These are phyloP conservation scores for Platichthys flesus DNA, from an alignment of 2,113 vertebrate genomes.

Conservation along the genomic window DNA sequence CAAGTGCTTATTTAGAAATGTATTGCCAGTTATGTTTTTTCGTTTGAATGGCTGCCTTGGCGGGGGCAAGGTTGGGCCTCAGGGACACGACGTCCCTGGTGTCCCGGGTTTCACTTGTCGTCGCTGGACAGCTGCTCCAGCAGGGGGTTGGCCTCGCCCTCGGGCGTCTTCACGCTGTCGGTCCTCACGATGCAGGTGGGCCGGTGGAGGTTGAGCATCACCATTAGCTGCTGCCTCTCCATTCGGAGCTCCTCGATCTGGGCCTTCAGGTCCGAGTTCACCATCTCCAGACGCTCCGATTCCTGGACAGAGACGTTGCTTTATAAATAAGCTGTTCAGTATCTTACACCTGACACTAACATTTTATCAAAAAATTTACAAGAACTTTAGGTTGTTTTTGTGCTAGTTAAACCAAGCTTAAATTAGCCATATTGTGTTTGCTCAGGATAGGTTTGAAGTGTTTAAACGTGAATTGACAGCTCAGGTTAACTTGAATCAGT, in stretches of 20 bases:
- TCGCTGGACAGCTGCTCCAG: conserved; percentile 88
- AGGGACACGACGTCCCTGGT: conserved; percentile 3
- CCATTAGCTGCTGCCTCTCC: conserved; percentile 94
- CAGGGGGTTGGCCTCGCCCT: conserved; percentile 88
- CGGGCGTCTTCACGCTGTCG: conserved; percentile 92
- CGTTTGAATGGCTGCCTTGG: conserved; percentile 41
- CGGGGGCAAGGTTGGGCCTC: conserved; percentile 21
- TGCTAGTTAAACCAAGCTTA: neutral
- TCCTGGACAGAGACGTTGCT: conserved; percentile 80
- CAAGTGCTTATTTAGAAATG: conserved; percentile 73
- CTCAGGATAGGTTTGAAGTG: neutral
- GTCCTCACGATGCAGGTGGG: conserved; percentile 96
- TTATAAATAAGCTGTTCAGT: no score
- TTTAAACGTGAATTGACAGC: neutral
- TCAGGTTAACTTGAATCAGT: conserved; percentile 8
- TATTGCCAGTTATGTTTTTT: conserved; percentile 58
- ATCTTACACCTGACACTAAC: no score
- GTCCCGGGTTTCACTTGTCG: conserved; percentile 56
- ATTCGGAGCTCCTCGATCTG: conserved; percentile 96
- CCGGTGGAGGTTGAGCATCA: conserved; percentile 94
- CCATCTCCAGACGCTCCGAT: conserved; percentile 93
- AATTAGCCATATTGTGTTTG: neutral
- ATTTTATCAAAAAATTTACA: no score
- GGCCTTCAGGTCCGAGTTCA: conserved; percentile 94
- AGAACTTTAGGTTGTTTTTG: neutral